A percentile compares a stretch with the other conserved stretches of the same genome.
These are phyloP conservation scores for Balanococcus diminutus DNA, from an alignment of 2,888 invertebrate species.

Conservation along the genomic window DNA sequence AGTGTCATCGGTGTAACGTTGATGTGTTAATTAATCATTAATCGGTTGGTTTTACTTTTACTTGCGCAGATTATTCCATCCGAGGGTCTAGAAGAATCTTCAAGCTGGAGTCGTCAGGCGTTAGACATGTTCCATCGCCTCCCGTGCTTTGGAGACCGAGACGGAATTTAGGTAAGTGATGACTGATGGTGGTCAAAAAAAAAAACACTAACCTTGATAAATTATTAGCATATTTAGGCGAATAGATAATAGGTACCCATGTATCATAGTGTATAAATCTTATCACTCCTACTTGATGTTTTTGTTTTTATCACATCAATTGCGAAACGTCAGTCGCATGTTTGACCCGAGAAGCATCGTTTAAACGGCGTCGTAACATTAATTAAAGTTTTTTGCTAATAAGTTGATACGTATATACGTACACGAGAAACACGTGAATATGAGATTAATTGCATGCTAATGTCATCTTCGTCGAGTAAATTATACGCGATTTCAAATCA, in stretches of 20 bases:
- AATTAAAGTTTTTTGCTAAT: constrained; percentile 17
- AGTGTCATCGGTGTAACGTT: background rate
- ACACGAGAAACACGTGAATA: background rate
- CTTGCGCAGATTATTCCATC: background rate
- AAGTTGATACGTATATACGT: background rate
- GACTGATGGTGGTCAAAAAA: background rate
- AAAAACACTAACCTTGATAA: background rate
- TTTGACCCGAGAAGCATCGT: constrained; percentile 14
- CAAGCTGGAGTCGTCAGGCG: constrained; percentile 52
- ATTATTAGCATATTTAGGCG: background rate
- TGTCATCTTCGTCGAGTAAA: constrained; percentile 1
- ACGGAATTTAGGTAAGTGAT: constrained; percentile 40
- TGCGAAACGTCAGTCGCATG: background rate
- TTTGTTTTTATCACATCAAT: background rate
- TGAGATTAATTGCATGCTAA: background rate
- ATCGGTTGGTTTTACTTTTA: background rate
- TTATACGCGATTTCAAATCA: background rate
- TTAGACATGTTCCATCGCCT: constrained; percentile 48
- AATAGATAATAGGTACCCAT: too few relatives aligned
- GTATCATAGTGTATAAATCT: background rate
- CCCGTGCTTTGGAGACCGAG: constrained; percentile 47
- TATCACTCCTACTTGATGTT: background rate
- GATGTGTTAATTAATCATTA: constrained; percentile 6
- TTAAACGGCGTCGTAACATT: background rate
- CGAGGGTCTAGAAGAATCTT: background rate